phyloP scores from a whole-genome alignment of 2,888 invertebrate genomes.

The Gymnosoma rotundatum region DNA sequence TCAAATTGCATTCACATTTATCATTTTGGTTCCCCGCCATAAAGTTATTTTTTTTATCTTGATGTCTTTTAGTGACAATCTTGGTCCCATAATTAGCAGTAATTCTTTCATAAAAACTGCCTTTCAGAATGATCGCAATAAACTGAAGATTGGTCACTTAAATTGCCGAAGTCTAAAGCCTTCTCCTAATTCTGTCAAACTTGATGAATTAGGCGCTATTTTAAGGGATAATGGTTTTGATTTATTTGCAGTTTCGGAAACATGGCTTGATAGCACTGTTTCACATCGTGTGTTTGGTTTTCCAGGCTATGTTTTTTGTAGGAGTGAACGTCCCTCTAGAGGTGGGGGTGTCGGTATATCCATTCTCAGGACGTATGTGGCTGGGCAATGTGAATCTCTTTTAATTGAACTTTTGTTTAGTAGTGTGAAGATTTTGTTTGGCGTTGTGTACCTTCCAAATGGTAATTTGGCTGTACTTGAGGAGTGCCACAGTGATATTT shows the following conservation, averaged over 20 bases:
- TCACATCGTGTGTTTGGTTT: background rate
- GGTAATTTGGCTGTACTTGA: background rate
- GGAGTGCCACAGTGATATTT: background rate
- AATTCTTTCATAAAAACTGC: background rate
- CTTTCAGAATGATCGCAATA: background rate
- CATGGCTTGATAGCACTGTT: background rate
- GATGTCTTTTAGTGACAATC: slow-evolving; percentile 18
- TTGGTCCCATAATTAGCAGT: slow-evolving; percentile 21
- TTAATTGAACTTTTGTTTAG: slow-evolving; percentile 18
- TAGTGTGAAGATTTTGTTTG: background rate
- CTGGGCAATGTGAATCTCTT: slow-evolving; percentile 22
- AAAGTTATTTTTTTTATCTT: background rate
- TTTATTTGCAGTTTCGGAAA: slow-evolving; percentile 2
- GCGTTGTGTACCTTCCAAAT: slow-evolving; percentile 7
- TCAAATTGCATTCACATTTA: too few species aligned
- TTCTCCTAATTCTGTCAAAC: background rate
- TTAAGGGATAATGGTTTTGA: background rate
- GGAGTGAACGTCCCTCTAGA: slow-evolving; percentile 6
- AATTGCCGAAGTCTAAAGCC: slow-evolving; percentile 32
- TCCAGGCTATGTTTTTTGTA: slow-evolving; percentile 5
- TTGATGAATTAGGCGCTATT: slow-evolving; percentile 20
- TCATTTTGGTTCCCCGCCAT: slow-evolving; percentile 5
- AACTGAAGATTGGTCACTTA: slow-evolving; percentile 20
- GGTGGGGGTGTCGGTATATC: slow-evolving; percentile 7
- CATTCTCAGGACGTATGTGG: background rate